Evolutionary conservation across 1,140 invertebrate species (phyloP).

Genomic region (Brachionus plicatilis): DNA sequence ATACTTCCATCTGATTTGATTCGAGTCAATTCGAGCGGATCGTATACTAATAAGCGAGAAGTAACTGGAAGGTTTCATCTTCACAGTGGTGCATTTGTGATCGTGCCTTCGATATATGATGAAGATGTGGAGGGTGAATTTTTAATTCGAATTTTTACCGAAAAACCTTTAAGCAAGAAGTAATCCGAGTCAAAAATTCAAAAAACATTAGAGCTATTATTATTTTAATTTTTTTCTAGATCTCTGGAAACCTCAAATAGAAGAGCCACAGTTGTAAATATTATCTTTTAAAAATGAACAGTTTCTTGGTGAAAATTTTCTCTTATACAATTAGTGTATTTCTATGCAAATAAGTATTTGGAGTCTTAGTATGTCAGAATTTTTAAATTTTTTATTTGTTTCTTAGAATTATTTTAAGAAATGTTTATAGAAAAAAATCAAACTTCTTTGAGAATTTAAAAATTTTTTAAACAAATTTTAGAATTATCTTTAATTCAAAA

Average conservation of each 20-base stretch:
- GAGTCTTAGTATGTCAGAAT: no score
- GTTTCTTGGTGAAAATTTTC: no score
- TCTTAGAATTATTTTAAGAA: no score
- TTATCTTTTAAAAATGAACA: no score
- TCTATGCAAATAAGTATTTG: no score
- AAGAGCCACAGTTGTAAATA: background rate
- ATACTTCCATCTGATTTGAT: background rate
- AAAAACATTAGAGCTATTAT: background rate
- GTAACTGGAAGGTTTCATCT: constrained; percentile 52
- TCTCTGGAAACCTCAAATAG: background rate
- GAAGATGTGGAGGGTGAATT: constrained; percentile 46
- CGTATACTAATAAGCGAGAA: constrained; percentile 45
- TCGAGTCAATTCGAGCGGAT: background rate
- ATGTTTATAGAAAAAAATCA: no score
- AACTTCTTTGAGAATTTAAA: no score
- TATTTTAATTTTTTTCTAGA: background rate
- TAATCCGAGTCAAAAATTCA: background rate
- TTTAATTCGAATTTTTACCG: constrained; percentile 51
- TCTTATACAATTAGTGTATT: no score
- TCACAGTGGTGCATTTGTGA: constrained; percentile 52
- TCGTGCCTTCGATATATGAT: constrained; percentile 53
- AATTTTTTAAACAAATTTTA: no score
- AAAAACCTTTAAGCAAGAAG: constrained; percentile 44
- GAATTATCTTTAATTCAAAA: no score
- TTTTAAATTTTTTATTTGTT: no score